These are phyloP conservation scores for Canis aureus DNA, from an alignment of 2,113 vertebrate species.

Conservation along the genomic window DNA sequence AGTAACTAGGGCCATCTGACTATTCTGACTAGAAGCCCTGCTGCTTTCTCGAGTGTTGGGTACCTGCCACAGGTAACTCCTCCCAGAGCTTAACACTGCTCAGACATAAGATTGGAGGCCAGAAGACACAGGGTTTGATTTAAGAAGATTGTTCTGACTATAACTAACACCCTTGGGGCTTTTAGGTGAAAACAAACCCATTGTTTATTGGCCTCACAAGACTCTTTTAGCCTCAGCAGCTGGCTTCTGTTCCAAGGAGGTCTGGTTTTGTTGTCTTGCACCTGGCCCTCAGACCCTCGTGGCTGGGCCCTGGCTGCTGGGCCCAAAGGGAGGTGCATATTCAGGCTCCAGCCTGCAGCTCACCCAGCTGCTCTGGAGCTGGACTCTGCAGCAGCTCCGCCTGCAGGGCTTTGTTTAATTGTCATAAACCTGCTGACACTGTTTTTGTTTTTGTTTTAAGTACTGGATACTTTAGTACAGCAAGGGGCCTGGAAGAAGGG, in stretches of 20 bases:
- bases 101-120: not conserved
- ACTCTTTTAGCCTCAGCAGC: not conserved
- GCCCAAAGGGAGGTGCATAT: conserved; percentile 53
- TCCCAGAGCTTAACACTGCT: not conserved
- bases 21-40: not conserved
- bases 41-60: not conserved
- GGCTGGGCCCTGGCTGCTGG: not conserved
- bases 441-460: not conserved
- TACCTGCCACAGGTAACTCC: not conserved
- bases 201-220: conserved; percentile 15
- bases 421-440: conserved; percentile 6
- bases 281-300: conserved; percentile 4
- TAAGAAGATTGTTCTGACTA: conserved; percentile 19
- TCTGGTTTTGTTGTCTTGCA: conserved; percentile 58
- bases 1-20: not conserved
- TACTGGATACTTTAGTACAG: conserved; percentile 12
- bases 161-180: not conserved
- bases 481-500: not conserved
- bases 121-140: not conserved
- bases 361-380: not conserved
- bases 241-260: conserved; percentile 33
- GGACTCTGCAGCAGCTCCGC: conserved; percentile 13
- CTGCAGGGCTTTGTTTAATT: conserved; percentile 58
- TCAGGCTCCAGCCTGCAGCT: conserved; percentile 39
- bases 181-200: not conserved